Evolutionary conservation across 2,888 invertebrate genomes (phyloP), one percentile per base, ranked within the genome.

Genomic region (Argyra leucocephala): DNA sequence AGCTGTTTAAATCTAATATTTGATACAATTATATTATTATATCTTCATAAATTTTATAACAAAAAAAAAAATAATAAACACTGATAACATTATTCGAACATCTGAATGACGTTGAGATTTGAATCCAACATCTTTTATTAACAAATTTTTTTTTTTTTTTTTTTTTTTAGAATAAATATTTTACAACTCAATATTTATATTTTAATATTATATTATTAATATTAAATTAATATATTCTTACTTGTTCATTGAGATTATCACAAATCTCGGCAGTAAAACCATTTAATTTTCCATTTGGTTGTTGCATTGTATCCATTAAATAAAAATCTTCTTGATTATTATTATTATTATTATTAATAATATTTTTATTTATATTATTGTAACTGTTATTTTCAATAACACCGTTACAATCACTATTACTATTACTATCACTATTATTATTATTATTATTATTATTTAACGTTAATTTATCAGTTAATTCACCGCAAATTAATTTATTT

Each of bases 181-280:
- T n/a, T n/a, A n/a, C n/a, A n/a, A n/a, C n/a, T n/a, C n/a, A n/a
- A n/a, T n/a, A n/a, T n/a, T n/a, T n/a, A n/a, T n/a, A n/a, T n/a
- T n/a, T n/a, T n/a, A n/a, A n/a, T n/a, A n/a, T n/a, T n/a, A n/a
- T n/a, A n/a, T n/a, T n/a, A n/a, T n/a, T n/a, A n/a, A n/a, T n/a
- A n/a, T n/a, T n/a, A n/a, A n/a, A n/a, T n/a, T n/a, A n/a, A n/a
- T n/a, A n/a, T n/a, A 48, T n/a, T 72, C 76, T 76, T 78, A 80
- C 80, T 80, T 80, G 80, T 73, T 80, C 79, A 67, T 78, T 78
- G 60, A 80, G 73, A 74, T 77, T 79, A 67, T 79, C 80, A 72
- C 79, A 80, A 67, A 79, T 73, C 66, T 79, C 80, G 48, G 78
- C 77, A 67, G 76, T 77, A 63, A 78, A 71, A 63, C 77, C 79